Base-by-base conservation (phyloP, 2,797 vertebrate genomes). In the Euthynnus affinis region DNA sequence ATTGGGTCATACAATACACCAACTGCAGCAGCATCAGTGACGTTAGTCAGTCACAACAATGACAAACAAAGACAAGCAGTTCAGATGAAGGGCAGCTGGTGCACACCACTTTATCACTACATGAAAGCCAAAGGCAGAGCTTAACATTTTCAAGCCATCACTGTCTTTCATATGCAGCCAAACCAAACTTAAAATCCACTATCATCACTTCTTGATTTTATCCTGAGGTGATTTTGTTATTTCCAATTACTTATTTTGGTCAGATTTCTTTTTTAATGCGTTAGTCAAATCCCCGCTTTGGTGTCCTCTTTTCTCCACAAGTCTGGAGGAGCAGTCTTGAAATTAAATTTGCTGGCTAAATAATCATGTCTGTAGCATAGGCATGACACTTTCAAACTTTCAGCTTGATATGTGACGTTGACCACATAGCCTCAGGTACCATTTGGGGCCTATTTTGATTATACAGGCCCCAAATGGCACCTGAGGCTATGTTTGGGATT, bases 71-170 rank as follows among this genome's bases (percentile, higher is more conserved):
- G 65, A 58, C 69, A 69, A 58, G 42, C 37, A 51, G 70, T 77
- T 84, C 79, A 85, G 53, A 67, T 64, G 73, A 87, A 88, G 81
- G 84, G 62, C 82, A 84, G 75, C 81, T 84, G 73, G 22, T 80
- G 61, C 66, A 49, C 20, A 7, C 52, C 49, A 74, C 55, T 76
- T 64, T 49, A 65, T 78, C 75, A 75, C 14, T 8, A 64, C 75
- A 76, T 68, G 62, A 74, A 29, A 77, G 88, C 87, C 84, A 58
- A 81, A 78, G 87, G 82, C 84, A 70, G 23, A 32, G 64, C 58
- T 29, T 78, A 74, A 78, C 82, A 86, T 86, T 88, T 87, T 65
- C 49, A 61, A 81, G 59, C 67, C 73, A 80, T 89, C 86, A 27
- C 61, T 73, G 62, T 57, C 44, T 3, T 49, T 80, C 62, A 71